phyloP scores from a whole-genome alignment of 2,888 invertebrate species.

The Diabrotica balteata region DNA sequence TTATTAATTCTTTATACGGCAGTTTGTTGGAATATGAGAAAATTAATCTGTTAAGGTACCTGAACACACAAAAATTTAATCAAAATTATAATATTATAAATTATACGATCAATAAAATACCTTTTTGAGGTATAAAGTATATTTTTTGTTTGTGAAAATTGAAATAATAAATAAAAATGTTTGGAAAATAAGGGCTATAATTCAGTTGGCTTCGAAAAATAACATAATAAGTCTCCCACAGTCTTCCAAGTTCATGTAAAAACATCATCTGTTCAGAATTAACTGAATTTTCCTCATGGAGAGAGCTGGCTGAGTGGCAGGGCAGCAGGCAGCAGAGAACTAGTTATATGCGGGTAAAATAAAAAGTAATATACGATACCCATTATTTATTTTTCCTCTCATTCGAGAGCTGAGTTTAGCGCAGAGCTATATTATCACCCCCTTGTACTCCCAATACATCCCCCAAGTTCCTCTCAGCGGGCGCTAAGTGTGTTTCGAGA shows the following conservation, averaged over 20 bases:
- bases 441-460: conserved; percentile 49
- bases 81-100: too few relatives aligned
- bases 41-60: too few relatives aligned
- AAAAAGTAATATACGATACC: conserved; percentile 41
- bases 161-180: too few relatives aligned
- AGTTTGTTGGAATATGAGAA: too few relatives aligned
- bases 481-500: conserved; percentile 61
- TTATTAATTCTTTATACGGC: too few relatives aligned
- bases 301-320: conserved; percentile 3
- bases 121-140: too few relatives aligned
- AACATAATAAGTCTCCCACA: conserved; percentile 11
- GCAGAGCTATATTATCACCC: conserved; percentile 45
- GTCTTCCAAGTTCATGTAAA: conserved; percentile 5
- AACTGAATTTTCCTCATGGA: conserved; percentile 15
- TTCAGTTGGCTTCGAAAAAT: not conserved
- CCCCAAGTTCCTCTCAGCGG: conserved; percentile 54
- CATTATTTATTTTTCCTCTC: conserved; percentile 53
- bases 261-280: conserved; percentile 16
- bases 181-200: too few relatives aligned
- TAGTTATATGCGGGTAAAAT: conserved; percentile 26
- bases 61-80: too few relatives aligned
- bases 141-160: too few relatives aligned
- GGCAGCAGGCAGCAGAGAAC: not conserved
- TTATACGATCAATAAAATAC: too few relatives aligned
- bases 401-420: conserved; percentile 32